These are phyloP conservation scores for Cnemophilus loriae DNA, from an alignment of 2,113 vertebrate genomes.

Conservation along the genomic window DNA sequence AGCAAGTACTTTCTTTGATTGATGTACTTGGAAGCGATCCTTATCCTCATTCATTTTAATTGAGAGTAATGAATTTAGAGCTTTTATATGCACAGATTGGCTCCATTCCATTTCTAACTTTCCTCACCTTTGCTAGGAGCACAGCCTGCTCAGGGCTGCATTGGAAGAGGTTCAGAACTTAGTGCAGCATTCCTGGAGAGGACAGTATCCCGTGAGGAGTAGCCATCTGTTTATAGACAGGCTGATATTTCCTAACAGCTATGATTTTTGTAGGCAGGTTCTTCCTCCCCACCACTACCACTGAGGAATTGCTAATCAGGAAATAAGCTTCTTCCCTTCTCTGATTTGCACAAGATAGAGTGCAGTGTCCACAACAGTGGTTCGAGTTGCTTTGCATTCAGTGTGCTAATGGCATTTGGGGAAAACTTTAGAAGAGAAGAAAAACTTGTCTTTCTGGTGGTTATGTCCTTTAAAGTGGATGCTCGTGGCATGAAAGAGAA, in stretches of 20 bases:
- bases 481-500: not conserved
- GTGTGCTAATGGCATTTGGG: not conserved
- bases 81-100: slow-evolving; percentile 56
- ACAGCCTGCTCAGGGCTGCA: slow-evolving; percentile 30
- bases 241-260: slow-evolving; percentile 23
- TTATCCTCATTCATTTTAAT: slow-evolving; percentile 68
- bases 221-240: slow-evolving; percentile 49
- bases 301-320: not conserved
- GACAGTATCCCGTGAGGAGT: not conserved
- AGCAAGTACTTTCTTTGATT: slow-evolving; percentile 61
- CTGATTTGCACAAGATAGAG: not conserved
- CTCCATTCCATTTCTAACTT: slow-evolving; percentile 54
- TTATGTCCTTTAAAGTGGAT: not conserved
- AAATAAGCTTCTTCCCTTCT: not conserved
- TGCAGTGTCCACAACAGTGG: not conserved
- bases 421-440: not conserved
- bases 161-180: slow-evolving; percentile 38
- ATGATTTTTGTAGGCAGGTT: not conserved
- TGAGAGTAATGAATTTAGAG: slow-evolving; percentile 64
- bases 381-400: not conserved
- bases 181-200: not conserved
- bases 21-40: slow-evolving; percentile 60
- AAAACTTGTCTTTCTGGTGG: not conserved
- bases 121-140: slow-evolving; percentile 52
- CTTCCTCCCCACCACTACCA: not conserved